Base-by-base conservation (phyloP, 2,113 vertebrate species). In the Nerophis ophidion region DNA sequence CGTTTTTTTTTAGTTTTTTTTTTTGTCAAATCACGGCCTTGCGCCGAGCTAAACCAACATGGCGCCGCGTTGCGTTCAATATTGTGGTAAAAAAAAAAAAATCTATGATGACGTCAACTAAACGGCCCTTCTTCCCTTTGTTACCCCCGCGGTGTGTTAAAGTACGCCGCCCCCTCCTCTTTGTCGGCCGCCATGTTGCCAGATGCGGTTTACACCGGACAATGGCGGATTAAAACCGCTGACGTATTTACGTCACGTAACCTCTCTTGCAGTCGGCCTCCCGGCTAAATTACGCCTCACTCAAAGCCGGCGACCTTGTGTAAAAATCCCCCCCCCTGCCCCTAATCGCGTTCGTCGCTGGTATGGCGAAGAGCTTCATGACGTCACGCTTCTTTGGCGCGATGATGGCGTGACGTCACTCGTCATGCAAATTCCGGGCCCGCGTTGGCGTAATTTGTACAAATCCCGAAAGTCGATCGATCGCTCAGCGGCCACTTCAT, bases 1-100 rank as follows among this genome's bases (percentile, higher is more conserved):
- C 77, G 73, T 74, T 60, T 70, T 68, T 53, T 54, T 4, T 14
- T 33, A 10, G 8, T 55, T 40, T 55, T 6, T 5, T 55, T 6
- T 5, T 40, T 46, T 62, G 6, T 5, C 11, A 70, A 69, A 72
- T 74, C 48, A 51, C 34, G 40, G 5, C 49, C 72, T 44, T 44
- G 40, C 40, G 5, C 12, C 40, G 10, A 44, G 40, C 11, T 44
- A 44, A 9, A 11, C 33, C 50, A 52, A 52, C 50, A 52, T 52
- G 50, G 50, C 50, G 50, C 35, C 16, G n/a, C 35, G 15, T 35
- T 38, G 49, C 14, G 49, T 12, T 55, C 13, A 11, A 11, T 45
- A 11, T 4, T 45, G 42, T 45, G 5, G 1, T 7, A 45, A 9
- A 16, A n/a, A n/a, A n/a, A n/a, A n/a, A n/a, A n/a, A n/a, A 54